phyloP scores from a whole-genome alignment of 2,113 vertebrate species.

The Phyllostomus hastatus region DNA sequence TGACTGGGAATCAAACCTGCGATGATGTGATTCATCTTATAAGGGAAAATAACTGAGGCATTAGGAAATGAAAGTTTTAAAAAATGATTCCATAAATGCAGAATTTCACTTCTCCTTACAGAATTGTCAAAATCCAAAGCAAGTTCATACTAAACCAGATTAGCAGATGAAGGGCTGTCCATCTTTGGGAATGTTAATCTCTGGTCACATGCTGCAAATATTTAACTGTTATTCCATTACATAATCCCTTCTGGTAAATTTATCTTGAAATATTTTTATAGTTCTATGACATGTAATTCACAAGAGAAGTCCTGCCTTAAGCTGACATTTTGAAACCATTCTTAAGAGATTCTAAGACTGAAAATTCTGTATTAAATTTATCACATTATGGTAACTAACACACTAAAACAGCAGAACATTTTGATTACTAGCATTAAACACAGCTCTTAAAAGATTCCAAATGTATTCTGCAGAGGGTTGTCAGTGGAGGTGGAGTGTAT shows the following conservation, averaged over 20 bases:
- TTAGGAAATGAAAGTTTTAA: conserved; percentile 50
- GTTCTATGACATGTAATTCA: not conserved
- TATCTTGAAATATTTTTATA: conserved; percentile 13
- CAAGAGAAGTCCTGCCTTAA: not conserved
- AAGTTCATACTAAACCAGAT: not conserved
- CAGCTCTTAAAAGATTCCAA: conserved; percentile 54
- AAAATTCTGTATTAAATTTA: conserved; percentile 28
- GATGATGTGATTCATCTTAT: not conserved
- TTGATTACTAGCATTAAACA: conserved; percentile 62
- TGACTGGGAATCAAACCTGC: too few relatives aligned
- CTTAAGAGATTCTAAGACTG: not conserved
- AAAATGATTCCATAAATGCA: conserved; percentile 36
- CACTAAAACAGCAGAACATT: conserved; percentile 38
- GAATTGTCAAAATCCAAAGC: conserved; percentile 39
- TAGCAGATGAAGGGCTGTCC: conserved; percentile 26
- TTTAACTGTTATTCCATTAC: conserved; percentile 13
- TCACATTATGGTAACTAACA: not conserved
- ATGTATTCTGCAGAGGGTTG: conserved; percentile 50
- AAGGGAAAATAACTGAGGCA: not conserved
- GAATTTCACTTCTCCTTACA: conserved; percentile 16
- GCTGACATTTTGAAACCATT: not conserved
- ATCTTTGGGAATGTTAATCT: conserved; percentile 14
- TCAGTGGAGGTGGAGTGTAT: conserved; percentile 48
- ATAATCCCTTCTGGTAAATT: conserved; percentile 64
- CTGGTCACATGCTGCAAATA: conserved; percentile 39